Base-by-base conservation (phyloP, 1,140 invertebrate genomes). In the Drosophila rufa region DNA sequence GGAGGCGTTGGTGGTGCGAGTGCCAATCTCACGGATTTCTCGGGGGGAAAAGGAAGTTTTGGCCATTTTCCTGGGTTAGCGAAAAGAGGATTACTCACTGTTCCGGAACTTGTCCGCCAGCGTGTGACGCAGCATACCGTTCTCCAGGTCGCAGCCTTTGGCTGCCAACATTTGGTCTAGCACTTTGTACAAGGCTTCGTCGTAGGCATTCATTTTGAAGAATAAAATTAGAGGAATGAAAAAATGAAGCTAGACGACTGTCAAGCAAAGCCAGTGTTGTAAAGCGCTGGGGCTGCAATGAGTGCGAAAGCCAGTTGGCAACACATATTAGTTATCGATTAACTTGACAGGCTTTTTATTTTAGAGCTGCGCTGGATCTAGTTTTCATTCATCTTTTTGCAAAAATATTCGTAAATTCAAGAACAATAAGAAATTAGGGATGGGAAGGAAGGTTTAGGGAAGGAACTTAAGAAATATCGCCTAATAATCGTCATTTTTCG, bases 121-220 rank as follows among this genome's bases (percentile, higher is more conserved):
- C 8, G 30, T 38, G 0, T 69, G 30, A 15, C 22, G 38, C 33
- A 79, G 17, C 3, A 58, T 1, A 1, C n/a, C 0, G 19, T 62
- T 30, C 8, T 40, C 40, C 47, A 65, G 17, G 0, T 17, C 0
- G 15, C 62, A 60, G 11, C 76, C 14, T 12, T 40, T 81, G 11
- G 25, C 15, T 0, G 0, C 14, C 30, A 86, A 9, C 62, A 86
- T 38, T 0, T 45, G 30, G 11, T 79, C 36, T 0, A 86, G 25
- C 2, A 73, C 58, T 15, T 62, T 17, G 2, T 3, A 8, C 11
- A 86, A 11, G 14, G 43, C 36, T 0, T 40, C 4, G 2, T 76
- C 83, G 60, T 48, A 82, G 12, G 22, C 0, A 65, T 56, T 40
- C 82, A 86, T 85, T 75, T 45, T 51, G 3, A 36, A 46, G n/a